Evolutionary conservation across 1,140 invertebrate species (phyloP).

Genomic region (Dendroctonus ponderosae): DNA sequence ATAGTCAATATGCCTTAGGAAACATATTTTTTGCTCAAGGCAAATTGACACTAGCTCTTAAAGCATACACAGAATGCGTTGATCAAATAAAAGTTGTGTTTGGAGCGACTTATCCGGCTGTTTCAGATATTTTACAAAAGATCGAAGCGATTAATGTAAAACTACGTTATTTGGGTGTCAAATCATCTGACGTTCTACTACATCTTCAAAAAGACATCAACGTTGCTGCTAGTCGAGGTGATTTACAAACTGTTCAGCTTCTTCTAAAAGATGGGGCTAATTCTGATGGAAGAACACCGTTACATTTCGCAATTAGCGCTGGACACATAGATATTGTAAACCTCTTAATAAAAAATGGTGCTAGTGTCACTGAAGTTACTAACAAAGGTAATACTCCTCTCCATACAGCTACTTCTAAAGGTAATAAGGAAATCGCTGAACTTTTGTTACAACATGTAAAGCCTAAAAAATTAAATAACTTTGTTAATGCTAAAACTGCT

Average conservation of each 20-base stretch:
- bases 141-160: not conserved
- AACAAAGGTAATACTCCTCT: slow-evolving; percentile 11
- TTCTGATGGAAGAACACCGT: slow-evolving; percentile 16
- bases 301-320: not conserved
- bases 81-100: not conserved
- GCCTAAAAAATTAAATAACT: not conserved
- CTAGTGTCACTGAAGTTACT: not conserved
- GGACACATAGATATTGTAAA: too few species aligned
- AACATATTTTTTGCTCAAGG: slow-evolving; percentile 16
- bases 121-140: slow-evolving; percentile 7
- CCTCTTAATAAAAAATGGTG: too few species aligned
- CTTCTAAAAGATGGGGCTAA: slow-evolving; percentile 32
- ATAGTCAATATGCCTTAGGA: slow-evolving; percentile 31
- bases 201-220: slow-evolving; percentile 21
- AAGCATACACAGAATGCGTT: slow-evolving; percentile 1
- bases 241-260: slow-evolving; percentile 26
- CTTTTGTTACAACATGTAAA: slow-evolving; percentile 4
- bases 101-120: slow-evolving; percentile 4
- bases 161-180: slow-evolving; percentile 16
- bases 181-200: slow-evolving; percentile 3
- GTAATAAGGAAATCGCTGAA: slow-evolving; percentile 6
- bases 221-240: slow-evolving; percentile 25
- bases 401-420: slow-evolving; percentile 7
- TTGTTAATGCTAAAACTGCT: slow-evolving; percentile 9
- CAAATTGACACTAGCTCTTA: slow-evolving; percentile 13